These are phyloP conservation scores for Drosophila paramelanica DNA, from an alignment of 2,888 invertebrate genomes.

Conservation along the genomic window DNA sequence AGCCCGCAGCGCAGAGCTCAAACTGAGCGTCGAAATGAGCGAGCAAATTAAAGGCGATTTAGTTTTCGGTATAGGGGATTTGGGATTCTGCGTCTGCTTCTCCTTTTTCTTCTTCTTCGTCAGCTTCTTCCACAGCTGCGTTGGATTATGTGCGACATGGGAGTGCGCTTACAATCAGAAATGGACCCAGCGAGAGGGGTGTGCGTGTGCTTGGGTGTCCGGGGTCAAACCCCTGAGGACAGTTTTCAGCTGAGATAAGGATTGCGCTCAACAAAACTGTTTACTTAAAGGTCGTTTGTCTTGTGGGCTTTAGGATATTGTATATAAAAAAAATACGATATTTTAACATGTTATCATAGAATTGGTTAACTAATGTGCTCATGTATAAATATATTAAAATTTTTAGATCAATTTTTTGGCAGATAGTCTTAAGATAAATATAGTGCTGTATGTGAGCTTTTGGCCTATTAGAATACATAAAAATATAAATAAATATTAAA, in stretches of 20 bases:
- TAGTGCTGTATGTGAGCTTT: no score
- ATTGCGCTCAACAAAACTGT: conserved; percentile 2
- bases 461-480: no score
- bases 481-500: no score
- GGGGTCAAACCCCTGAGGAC: conserved; percentile 16
- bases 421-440: no score
- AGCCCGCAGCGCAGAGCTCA: conserved; percentile 15
- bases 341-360: background rate
- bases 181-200: conserved; percentile 12
- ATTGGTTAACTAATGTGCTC: background rate
- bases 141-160: conserved; percentile 63
- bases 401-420: no score
- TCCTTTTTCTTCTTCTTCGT: background rate
- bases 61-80: conserved; percentile 53
- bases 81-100: conserved; percentile 27
- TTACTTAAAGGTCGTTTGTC: conserved; percentile 7
- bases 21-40: conserved; percentile 43
- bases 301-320: background rate
- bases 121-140: conserved; percentile 42
- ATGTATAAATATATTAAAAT: no score
- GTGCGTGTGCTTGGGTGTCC: conserved; percentile 7
- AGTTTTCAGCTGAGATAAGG: conserved; percentile 11
- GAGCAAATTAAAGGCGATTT: conserved; percentile 71
- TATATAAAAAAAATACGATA: background rate
- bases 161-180: conserved; percentile 49